Base-by-base conservation (phyloP, 2,797 vertebrate genomes). In the Halcyon chelicuti region DNA sequence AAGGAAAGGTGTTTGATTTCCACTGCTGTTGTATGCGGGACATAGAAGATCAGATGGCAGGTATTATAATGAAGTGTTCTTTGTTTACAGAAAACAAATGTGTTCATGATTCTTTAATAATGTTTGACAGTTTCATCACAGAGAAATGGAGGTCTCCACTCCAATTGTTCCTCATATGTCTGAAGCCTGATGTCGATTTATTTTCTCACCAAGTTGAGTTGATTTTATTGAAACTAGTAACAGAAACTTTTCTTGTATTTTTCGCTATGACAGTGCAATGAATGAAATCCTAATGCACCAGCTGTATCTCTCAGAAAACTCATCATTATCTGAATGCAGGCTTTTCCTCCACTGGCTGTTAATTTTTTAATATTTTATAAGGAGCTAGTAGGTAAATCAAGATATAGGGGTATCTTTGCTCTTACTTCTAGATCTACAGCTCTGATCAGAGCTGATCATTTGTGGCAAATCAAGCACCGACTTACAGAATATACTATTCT, bases 31-130 rank as follows among this genome's bases (percentile, higher is more conserved):
- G 51, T 22, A 67, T 28, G 31, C 54, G 67, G 40, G 44, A 55
- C 40, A 65, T 28, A 25, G 74, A 90, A 84, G 77, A 92, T 95
- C 68, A 71, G 80, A 33, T 68, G 52, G 77, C 74, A 90, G 90
- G 84, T 95, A 86, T 92, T 94, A 85, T 74, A 93, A 93, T 44
- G 37, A 71, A 82, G 26, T 21, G 18, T 65, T 92, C 75, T 80
- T 84, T 93, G 65, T 88, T 93, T 94, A 96, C 84, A 91, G 90
- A 79, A 88, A 88, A 93, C 87, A 94, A 21, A 55, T 66, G 63
- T n/a, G 40, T 61, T 96, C 77, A 86, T 95, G 74, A 82, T 76
- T 96, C 94, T 92, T 95, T 95, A 93, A 90, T 95, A 89, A 74
- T 55, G 66, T 88, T 94, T 93, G 93, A 92, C 81, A 71, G 51